These are phyloP conservation scores for Drosophila tanythrix DNA, from an alignment of 2,888 invertebrate species.

Conservation along the genomic window DNA sequence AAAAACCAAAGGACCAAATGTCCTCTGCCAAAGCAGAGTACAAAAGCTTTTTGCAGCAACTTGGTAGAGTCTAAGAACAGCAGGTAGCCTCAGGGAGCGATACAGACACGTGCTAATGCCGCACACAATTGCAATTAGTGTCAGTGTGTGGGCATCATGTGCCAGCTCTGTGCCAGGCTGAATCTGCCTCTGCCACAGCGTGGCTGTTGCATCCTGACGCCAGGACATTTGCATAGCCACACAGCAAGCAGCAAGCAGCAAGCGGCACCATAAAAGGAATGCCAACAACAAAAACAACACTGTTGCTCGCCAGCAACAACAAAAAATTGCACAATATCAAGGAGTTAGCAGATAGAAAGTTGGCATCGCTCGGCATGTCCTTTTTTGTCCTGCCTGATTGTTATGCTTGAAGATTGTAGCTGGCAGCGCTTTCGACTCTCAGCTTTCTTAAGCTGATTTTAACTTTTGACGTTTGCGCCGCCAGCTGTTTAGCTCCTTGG, in stretches of 20 bases:
- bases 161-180: slow-evolving; percentile 27
- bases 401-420: slow-evolving; percentile 45
- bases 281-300: slow-evolving; percentile 15
- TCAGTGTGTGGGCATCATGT: slow-evolving; percentile 66
- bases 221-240: slow-evolving; percentile 64
- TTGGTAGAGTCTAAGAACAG: neutral
- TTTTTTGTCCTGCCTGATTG: slow-evolving; percentile 8
- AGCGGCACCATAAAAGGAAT: slow-evolving; percentile 65
- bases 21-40: slow-evolving; percentile 28
- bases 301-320: slow-evolving; percentile 2
- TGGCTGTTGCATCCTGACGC: slow-evolving; percentile 20
- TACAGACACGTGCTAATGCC: slow-evolving; percentile 72
- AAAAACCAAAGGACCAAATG: slow-evolving; percentile 47
- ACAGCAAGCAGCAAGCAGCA: slow-evolving; percentile 6
- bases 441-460: slow-evolving; percentile 74
- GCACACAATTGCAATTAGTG: slow-evolving; percentile 79
- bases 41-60: slow-evolving; percentile 57
- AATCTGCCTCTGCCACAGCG: neutral
- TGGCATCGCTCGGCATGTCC: neutral
- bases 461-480: slow-evolving; percentile 49
- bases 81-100: slow-evolving; percentile 47
- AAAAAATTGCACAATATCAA: slow-evolving; percentile 32
- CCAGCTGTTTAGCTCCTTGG: slow-evolving; percentile 17
- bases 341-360: neutral
- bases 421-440: slow-evolving; percentile 26